Percentiles rank a stretch among this genome's conserved stretches.
Conservation (phyloP, 2,797 vertebrate genomes). For the Orestias chungarensis region DNA sequence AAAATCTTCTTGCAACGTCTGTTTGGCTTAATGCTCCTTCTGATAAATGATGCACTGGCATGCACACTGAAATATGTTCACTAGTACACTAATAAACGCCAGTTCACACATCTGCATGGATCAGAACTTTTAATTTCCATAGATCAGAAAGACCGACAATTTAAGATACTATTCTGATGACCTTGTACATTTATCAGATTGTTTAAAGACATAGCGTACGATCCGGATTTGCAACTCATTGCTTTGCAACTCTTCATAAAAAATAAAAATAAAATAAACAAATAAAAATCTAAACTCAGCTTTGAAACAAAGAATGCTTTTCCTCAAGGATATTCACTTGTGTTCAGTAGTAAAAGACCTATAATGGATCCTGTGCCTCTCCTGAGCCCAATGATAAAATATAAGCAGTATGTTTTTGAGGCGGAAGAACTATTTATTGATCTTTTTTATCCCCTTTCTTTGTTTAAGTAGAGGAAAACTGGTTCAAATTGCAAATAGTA, state of each 20-base stretch:
- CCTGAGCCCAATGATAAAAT: constrained; percentile 47
- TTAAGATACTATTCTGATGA: constrained; percentile 26
- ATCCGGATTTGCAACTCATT: constrained; percentile 13
- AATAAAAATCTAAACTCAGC: constrained; percentile 33
- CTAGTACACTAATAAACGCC: constrained; percentile 46
- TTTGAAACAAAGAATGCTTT: constrained; percentile 50
- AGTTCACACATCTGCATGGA: constrained; percentile 44
- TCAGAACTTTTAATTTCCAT: constrained; percentile 39
- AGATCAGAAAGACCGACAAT: constrained; percentile 37
- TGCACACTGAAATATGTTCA: constrained; percentile 33
- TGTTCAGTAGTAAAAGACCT: constrained; percentile 64
- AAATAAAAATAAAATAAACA: too few relatives aligned
- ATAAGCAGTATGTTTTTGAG: constrained; percentile 56
- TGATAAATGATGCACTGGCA: constrained; percentile 35
- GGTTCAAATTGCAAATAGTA: constrained; percentile 21
- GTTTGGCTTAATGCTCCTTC: constrained; percentile 36
- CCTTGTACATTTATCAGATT: constrained; percentile 27
- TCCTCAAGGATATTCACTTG: constrained; percentile 54
- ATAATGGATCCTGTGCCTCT: constrained; percentile 58
- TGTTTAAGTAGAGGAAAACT: constrained; percentile 34
- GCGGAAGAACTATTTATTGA: constrained; percentile 61
- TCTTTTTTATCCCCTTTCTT: constrained; percentile 39
- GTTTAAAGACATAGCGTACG: not conserved
- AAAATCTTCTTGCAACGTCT: constrained; percentile 37
- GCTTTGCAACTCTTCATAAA: too few relatives aligned